phyloP scores from a whole-genome alignment of 2,113 vertebrate genomes.

The Empidonax traillii region DNA sequence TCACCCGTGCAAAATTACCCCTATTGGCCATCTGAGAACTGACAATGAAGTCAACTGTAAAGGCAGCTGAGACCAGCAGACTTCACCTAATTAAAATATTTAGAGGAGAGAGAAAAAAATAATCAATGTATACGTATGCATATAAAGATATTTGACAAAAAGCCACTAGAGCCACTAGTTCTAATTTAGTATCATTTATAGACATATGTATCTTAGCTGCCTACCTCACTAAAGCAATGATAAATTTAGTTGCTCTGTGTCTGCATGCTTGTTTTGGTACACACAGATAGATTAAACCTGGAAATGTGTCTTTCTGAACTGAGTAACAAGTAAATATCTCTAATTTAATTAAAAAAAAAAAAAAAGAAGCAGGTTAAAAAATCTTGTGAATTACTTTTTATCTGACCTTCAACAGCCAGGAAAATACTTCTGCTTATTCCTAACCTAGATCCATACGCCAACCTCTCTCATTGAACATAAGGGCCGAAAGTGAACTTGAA shows the following conservation, averaged over 20 bases:
- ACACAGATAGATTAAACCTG: not conserved
- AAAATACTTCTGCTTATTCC: not conserved
- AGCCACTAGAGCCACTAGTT: not conserved
- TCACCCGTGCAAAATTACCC: slow-evolving; percentile 29
- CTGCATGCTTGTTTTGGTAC: not conserved
- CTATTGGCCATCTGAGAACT: slow-evolving; percentile 58
- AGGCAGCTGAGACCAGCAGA: slow-evolving; percentile 60
- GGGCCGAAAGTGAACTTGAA: not conserved
- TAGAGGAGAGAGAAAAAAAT: not conserved
- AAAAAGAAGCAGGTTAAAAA: not conserved
- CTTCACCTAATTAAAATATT: slow-evolving; percentile 13
- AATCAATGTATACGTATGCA: not conserved
- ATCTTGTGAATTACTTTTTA: not conserved
- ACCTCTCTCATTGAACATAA: not conserved
- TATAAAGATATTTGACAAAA: not conserved
- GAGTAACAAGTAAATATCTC: not conserved
- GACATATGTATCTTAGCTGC: not conserved
- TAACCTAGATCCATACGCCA: not conserved
- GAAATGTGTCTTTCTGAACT: not conserved
- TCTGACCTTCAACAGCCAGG: not conserved
- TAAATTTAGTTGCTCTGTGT: not conserved
- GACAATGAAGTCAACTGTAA: slow-evolving; percentile 47
- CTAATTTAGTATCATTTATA: not conserved
- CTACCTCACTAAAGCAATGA: not conserved
- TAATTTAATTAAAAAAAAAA: not conserved